Percentiles rank a stretch among this genome's conserved stretches.
Conservation (phyloP, 2,797 vertebrate species). For the Pantherophis alleghaniensis region DNA sequence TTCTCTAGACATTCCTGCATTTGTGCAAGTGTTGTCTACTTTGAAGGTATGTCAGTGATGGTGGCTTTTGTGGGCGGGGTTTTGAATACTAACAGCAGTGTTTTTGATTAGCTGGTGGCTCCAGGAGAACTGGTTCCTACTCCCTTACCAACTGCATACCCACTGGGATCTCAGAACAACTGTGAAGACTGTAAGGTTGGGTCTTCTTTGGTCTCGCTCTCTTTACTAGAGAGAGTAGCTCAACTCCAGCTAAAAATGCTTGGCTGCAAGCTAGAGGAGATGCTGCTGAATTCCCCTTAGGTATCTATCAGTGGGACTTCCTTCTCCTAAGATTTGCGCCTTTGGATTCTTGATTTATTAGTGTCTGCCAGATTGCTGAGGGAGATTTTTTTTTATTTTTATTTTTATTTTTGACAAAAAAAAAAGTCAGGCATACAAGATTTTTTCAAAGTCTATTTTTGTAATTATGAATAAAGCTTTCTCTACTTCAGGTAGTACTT, state of each 20-base stretch:
- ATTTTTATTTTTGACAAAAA: constrained; percentile 12
- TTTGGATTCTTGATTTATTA: constrained; percentile 10
- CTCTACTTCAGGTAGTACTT: constrained; percentile 60
- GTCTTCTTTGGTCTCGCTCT: constrained; percentile 29
- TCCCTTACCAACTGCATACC: neutral
- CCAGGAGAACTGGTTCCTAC: constrained; percentile 37
- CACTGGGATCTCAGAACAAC: constrained; percentile 19
- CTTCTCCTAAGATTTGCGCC: neutral
- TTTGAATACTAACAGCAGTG: constrained; percentile 49
- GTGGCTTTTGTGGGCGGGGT: neutral
- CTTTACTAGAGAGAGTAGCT: constrained; percentile 16
- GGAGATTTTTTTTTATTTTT: neutral
- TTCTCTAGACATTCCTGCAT: constrained; percentile 26
- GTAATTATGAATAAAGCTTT: constrained; percentile 55
- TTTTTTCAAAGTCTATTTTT: constrained; percentile 53
- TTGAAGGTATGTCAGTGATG: constrained; percentile 45
- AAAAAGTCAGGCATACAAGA: constrained; percentile 4
- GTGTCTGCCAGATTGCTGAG: constrained; percentile 49
- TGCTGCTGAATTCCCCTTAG: neutral
- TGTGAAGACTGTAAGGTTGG: constrained; percentile 22
- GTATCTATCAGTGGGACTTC: neutral
- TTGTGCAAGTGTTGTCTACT: constrained; percentile 27
- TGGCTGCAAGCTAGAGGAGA: neutral
- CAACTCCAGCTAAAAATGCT: constrained; percentile 23
- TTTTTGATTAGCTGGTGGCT: constrained; percentile 26